Conservation (phyloP, 30 jellyfish, hydroid and myxozoan species). For the Turritopsis rubra region DNA sequence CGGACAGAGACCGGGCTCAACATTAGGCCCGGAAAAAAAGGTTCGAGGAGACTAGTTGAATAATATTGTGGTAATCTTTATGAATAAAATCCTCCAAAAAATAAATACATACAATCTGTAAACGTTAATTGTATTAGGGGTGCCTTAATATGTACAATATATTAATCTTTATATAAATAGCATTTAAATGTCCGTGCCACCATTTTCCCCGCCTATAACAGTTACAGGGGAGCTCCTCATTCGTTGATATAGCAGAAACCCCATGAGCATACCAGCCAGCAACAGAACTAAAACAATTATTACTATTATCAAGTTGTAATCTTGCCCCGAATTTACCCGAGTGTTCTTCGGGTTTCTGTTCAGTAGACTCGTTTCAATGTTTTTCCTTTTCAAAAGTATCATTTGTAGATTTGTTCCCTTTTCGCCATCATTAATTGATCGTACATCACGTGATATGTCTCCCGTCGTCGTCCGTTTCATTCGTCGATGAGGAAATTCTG, state of each 20-base stretch:
- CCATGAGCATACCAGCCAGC: not conserved
- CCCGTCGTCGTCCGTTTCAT: not conserved
- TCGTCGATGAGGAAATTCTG: not conserved
- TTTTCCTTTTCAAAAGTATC: conserved; percentile 25
- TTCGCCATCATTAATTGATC: conserved; percentile 45
- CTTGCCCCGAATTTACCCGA: not conserved
- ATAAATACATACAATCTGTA: not conserved
- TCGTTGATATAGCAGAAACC: not conserved
- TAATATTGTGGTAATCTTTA: not conserved
- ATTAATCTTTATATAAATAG: not conserved
- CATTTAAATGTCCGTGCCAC: conserved; percentile 4
- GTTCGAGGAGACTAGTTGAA: no score
- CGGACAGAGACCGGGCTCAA: no score
- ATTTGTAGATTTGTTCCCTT: conserved; percentile 81
- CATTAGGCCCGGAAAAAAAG: no score
- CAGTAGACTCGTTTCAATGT: not conserved
- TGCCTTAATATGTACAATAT: not conserved
- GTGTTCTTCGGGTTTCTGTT: not conserved
- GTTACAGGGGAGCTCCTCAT: not conserved
- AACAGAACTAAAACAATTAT: not conserved
- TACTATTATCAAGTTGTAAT: conserved; percentile 3
- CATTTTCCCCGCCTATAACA: not conserved
- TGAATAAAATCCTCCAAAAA: not conserved
- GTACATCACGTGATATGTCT: conserved; percentile 26
- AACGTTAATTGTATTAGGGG: no score